Evolutionary conservation across 2,888 invertebrate genomes (phyloP).

Genomic region (Caenorhabditis parvicauda): DNA sequence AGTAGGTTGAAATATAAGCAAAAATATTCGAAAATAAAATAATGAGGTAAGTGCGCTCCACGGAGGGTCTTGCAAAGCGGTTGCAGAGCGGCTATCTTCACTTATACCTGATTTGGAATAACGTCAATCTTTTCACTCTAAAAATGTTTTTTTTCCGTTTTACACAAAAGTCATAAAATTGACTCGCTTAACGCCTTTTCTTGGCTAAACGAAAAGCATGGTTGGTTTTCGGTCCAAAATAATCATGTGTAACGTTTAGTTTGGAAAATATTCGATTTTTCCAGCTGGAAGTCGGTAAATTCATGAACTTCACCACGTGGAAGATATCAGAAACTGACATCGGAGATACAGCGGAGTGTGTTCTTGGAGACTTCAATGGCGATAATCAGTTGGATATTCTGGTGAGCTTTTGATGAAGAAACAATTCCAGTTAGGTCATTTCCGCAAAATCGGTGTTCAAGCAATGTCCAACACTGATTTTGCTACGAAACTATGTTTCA

Average conservation of each 20-base stretch:
- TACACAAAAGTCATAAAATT: too few species aligned
- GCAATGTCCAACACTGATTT: background rate
- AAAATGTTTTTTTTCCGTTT: too few species aligned
- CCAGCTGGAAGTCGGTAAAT: slow-evolving; percentile 28
- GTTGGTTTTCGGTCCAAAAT: background rate
- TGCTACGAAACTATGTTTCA: background rate
- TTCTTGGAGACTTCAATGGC: slow-evolving; percentile 59
- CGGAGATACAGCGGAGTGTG: slow-evolving; percentile 31
- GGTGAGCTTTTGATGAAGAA: slow-evolving; percentile 13
- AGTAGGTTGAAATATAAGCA: too few species aligned
- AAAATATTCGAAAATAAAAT: too few species aligned
- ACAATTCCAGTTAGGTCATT: too few species aligned
- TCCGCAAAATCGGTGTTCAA: background rate
- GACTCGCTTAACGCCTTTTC: too few species aligned
- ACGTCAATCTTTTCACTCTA: background rate
- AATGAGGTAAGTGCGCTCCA: too few species aligned
- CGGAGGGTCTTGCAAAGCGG: too few species aligned
- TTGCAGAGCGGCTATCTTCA: too few species aligned
- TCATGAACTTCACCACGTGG: slow-evolving; percentile 21
- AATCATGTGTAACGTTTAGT: background rate
- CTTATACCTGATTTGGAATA: too few species aligned
- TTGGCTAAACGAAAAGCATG: too few species aligned
- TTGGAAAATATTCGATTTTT: slow-evolving; percentile 2
- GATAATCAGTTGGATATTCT: slow-evolving; percentile 53
- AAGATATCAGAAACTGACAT: slow-evolving; percentile 6